phyloP scores from a whole-genome alignment of 2,888 invertebrate species.

The Molanna angustata region DNA sequence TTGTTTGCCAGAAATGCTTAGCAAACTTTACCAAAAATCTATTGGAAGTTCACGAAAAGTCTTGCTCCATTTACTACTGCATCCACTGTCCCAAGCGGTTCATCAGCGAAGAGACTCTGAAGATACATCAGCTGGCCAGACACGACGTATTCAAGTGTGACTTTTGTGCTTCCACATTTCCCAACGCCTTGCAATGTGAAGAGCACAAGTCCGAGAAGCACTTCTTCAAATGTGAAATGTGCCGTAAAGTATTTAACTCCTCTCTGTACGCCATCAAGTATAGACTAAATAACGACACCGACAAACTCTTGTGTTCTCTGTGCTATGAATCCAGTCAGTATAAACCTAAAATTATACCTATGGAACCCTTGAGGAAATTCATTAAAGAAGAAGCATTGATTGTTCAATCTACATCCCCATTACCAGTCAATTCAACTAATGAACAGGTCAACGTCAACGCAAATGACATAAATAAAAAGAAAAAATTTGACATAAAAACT shows the following conservation, averaged over 20 bases:
- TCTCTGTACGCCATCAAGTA: neutral
- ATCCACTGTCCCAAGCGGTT: slow-evolving; percentile 18
- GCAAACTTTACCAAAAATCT: neutral
- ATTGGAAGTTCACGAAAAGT: slow-evolving; percentile 1
- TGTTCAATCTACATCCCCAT: neutral
- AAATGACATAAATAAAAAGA: too few relatives aligned
- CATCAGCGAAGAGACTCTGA: slow-evolving; percentile 7
- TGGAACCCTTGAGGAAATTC: neutral
- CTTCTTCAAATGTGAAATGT: slow-evolving; percentile 9
- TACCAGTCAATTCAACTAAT: too few relatives aligned
- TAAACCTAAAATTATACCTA: neutral
- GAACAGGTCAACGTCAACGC: too few relatives aligned
- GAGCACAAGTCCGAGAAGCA: slow-evolving; percentile 14
- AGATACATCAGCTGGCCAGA: slow-evolving; percentile 8
- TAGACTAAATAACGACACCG: neutral
- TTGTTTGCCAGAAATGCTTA: slow-evolving; percentile 12
- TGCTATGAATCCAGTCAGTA: slow-evolving; percentile 4
- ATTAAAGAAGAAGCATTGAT: neutral
- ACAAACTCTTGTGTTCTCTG: slow-evolving; percentile 1
- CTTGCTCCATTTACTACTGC: slow-evolving; percentile 17
- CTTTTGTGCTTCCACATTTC: slow-evolving; percentile 9
- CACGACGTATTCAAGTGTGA: slow-evolving; percentile 10
- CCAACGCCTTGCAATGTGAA: slow-evolving; percentile 10
- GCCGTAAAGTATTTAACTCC: slow-evolving; percentile 2
- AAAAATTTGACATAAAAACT: too few relatives aligned